Evolutionary conservation across 2,113 vertebrate genomes (phyloP).

Genomic region (Sylvietta virens): DNA sequence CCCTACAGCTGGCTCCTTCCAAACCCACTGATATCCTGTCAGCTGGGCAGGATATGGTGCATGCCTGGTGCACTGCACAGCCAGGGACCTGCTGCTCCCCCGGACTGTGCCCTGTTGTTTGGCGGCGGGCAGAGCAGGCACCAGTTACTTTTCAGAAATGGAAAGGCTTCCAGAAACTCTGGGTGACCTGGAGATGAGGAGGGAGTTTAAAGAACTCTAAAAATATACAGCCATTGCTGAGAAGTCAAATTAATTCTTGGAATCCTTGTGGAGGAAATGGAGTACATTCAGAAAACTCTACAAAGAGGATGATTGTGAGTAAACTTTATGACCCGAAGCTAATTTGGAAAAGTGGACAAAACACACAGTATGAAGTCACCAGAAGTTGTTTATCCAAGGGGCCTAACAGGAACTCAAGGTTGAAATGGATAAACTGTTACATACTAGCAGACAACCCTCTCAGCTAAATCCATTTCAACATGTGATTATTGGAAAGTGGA

Average conservation of each 20-base stretch:
- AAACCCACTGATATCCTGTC: not conserved
- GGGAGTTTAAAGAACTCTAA: not conserved
- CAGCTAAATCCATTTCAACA: not conserved
- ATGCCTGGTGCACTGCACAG: not conserved
- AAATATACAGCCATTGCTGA: not conserved
- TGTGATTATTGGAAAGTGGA: not conserved
- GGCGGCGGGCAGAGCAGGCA: not conserved
- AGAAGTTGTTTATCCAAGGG: conserved; percentile 33
- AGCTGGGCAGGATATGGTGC: fast-evolving
- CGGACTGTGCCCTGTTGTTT: not conserved
- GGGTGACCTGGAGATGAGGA: not conserved
- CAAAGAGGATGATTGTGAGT: conserved; percentile 30
- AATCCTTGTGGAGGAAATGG: not conserved
- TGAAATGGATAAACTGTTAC: not conserved
- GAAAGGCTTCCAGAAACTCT: not conserved
- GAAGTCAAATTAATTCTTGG: not conserved
- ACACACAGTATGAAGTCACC: conserved; percentile 8
- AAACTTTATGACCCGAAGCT: not conserved
- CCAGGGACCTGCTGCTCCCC: fast-evolving
- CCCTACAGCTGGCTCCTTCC: not conserved
- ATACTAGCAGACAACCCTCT: not conserved
- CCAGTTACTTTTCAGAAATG: not conserved
- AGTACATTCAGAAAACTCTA: conserved; percentile 3
- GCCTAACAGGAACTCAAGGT: not conserved
- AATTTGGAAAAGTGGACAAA: conserved; percentile 19